Conservation (phyloP, 2,113 vertebrate species). For the Eolophus roseicapilla region DNA sequence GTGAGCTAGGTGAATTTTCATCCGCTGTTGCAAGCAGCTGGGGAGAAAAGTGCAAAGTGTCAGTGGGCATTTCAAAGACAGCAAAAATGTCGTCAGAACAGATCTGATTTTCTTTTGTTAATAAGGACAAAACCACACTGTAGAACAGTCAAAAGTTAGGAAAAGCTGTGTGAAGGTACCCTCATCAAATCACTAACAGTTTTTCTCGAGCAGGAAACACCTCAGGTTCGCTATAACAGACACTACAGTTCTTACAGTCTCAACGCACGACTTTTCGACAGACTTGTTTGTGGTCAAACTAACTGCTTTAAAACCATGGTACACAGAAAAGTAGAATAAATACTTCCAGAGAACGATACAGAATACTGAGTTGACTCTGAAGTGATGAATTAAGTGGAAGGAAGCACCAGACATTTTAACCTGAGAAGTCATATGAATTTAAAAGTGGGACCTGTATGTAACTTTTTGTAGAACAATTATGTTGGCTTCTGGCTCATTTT, state of each 20-base stretch:
- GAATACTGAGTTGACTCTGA: neutral
- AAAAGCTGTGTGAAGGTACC: accelerated
- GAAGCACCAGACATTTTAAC: neutral
- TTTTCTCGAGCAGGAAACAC: neutral
- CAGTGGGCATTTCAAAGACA: neutral
- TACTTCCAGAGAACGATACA: neutral
- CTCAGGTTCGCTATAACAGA: neutral
- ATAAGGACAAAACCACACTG: neutral
- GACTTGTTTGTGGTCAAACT: neutral
- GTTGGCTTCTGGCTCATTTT: neutral
- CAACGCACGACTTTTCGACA: neutral
- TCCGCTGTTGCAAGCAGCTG: neutral
- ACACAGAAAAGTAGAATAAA: neutral
- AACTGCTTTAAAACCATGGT: neutral
- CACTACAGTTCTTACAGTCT: too few relatives aligned
- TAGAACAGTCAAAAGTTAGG: neutral
- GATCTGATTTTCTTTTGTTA: neutral
- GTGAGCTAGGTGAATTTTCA: neutral
- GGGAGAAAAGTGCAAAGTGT: neutral
- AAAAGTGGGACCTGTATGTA: neutral
- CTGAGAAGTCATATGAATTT: neutral
- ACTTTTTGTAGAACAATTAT: neutral
- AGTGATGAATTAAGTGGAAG: neutral
- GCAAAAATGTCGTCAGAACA: neutral
- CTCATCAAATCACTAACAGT: neutral